Conservation (phyloP, 2,888 invertebrate species). For the Tetanocera ferruginea region DNA sequence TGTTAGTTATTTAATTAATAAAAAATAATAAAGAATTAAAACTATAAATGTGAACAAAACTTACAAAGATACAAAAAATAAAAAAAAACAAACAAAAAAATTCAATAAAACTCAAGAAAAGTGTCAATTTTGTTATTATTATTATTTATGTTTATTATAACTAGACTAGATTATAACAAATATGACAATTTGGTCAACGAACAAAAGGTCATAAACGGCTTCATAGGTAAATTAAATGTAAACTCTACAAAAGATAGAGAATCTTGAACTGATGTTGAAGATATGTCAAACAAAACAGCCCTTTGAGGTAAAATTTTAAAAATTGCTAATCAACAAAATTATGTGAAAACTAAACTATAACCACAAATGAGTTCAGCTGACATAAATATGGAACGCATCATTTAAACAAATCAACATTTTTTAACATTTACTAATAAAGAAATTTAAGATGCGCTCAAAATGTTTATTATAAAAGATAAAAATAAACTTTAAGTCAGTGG, state of each 20-base stretch:
- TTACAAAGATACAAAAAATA: not conserved
- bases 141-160: not conserved
- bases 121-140: not conserved
- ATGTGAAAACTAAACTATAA: not conserved
- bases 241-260: not conserved
- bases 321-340: not conserved
- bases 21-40: constrained; percentile 41
- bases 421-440: too few relatives aligned
- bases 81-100: not conserved
- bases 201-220: too few relatives aligned
- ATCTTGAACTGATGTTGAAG: not conserved
- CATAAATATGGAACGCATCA: too few relatives aligned
- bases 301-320: not conserved
- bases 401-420: too few relatives aligned
- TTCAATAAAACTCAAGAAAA: constrained; percentile 37
- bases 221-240: too few relatives aligned
- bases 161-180: too few relatives aligned
- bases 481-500: too few relatives aligned
- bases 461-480: too few relatives aligned
- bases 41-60: constrained; percentile 36
- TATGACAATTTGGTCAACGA: too few relatives aligned
- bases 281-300: not conserved
- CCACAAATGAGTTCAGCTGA: too few relatives aligned
- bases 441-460: too few relatives aligned
- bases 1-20: constrained; percentile 49